Evolutionary conservation across 2,888 invertebrate genomes (phyloP), one percentile per base, ranked within the genome.

Genomic region (Philopedon plagiatum): DNA sequence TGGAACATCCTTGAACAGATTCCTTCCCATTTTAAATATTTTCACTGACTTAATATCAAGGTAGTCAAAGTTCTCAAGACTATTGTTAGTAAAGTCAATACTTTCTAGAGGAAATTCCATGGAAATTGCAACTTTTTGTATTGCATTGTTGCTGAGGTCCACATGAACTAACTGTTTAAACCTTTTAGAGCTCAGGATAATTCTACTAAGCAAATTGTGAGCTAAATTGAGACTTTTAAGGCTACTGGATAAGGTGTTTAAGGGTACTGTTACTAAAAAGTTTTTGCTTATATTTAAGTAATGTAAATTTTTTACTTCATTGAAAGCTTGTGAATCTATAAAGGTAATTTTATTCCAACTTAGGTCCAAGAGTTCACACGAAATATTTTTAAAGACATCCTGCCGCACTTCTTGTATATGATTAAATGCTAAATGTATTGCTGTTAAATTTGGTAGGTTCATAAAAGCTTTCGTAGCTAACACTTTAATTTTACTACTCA

Each of bases 291-390:
- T 26, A 21, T 73, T 69, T 46, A 73, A 46, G 34, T 64, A 29
- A 21, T 39, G 26, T 21, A 73, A 26, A 39, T 54, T 34, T 4
- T 15, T 23, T 29, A 73, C 19, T 8, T 68, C 73, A 13, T 41
- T 29, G 21, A 73, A 73, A 5, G 69, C 69, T 9, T 62, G 57
- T 29, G 68, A 49, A 2, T 69, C 39, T 4, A 73, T 64, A 34
- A 69, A 73, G n/a, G 60, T 34, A 21, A 73, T 63, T 37, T 64
- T 73, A 23, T 73, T 73, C 73, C 73, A 73, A 29, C 73, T 73
- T 15, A 73, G 26, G 39, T 73, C 68, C 1, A 73, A 34, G 1
- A 34, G 19, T 13, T 11, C 21, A 4, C 51, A 39, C 4, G 58
- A 34, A 1, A 73, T 64, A 13, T 73, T 61, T 15, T 56, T 29